Conservation (phyloP, 2,888 invertebrate species). For the Galeopsomyia nigrocyanea region DNA sequence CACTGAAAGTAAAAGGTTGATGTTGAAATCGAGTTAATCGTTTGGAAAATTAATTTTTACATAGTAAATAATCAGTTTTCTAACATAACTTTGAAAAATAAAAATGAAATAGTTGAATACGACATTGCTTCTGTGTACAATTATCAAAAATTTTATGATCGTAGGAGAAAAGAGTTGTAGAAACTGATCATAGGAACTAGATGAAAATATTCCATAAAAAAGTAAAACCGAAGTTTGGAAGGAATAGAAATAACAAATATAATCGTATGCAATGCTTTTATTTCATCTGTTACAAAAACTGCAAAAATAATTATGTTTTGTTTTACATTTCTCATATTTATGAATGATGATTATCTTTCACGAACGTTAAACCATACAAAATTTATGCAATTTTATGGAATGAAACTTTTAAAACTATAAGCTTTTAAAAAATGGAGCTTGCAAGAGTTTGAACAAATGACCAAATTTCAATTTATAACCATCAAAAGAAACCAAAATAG, state of each 20-base stretch:
- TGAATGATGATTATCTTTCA: conserved; percentile 35
- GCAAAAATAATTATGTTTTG: conserved; percentile 29
- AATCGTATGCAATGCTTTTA: too few relatives aligned
- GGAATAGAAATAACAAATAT: conserved; percentile 10
- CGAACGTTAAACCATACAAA: conserved; percentile 20
- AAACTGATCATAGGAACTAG: conserved; percentile 34
- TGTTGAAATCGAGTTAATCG: conserved; percentile 40
- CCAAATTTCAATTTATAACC: conserved; percentile 7
- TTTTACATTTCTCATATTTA: conserved; percentile 22
- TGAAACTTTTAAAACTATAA: conserved; percentile 34
- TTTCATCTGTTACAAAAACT: too few relatives aligned
- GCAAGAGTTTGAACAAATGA: conserved; percentile 38
- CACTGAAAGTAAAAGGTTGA: background rate
- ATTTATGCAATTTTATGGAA: conserved; percentile 27
- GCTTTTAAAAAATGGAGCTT: conserved; percentile 25
- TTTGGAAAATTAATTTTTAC: too few relatives aligned
- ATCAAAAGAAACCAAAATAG: conserved; percentile 21
- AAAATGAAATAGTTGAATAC: conserved; percentile 21
- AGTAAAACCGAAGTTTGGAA: conserved; percentile 32
- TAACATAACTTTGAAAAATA: conserved; percentile 14
- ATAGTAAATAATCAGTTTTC: too few relatives aligned
- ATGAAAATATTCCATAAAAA: conserved; percentile 20
- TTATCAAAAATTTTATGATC: conserved; percentile 28
- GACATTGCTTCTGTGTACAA: conserved; percentile 23
- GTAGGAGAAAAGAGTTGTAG: conserved; percentile 27